phyloP scores from a whole-genome alignment of 2,888 invertebrate genomes.

The Cataglyphis rosenhaueri region DNA sequence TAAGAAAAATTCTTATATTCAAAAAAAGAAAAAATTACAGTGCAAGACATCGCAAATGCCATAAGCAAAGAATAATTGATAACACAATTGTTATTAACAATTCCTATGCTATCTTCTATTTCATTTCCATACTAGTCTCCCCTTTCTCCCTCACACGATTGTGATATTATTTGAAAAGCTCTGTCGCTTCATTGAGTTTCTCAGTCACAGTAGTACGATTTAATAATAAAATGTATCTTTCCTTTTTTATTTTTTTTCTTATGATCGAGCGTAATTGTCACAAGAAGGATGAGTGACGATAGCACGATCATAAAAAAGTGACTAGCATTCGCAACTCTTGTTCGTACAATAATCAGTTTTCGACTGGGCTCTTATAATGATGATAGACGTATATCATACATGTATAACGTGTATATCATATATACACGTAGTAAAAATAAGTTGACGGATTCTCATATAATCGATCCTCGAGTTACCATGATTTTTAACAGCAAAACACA shows the following conservation, averaged over 20 bases:
- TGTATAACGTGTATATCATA: conserved; percentile 68
- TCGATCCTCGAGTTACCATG: conserved; percentile 66
- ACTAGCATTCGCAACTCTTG: conserved; percentile 69
- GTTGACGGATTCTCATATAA: conserved; percentile 68
- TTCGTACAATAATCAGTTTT: conserved; percentile 60
- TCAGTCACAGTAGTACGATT: conserved; percentile 60
- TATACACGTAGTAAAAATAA: conserved; percentile 74
- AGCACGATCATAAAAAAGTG: conserved; percentile 59
- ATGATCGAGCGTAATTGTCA: conserved; percentile 40
- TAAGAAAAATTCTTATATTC: neutral
- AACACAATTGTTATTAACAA: conserved; percentile 27
- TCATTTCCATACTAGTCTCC: conserved; percentile 56
- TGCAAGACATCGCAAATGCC: neutral
- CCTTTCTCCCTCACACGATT: conserved; percentile 65
- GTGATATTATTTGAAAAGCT: conserved; percentile 73
- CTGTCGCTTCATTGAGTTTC: conserved; percentile 56
- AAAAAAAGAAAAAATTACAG: neutral
- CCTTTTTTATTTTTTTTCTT: neutral
- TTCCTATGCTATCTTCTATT: conserved; percentile 2
- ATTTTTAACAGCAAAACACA: conserved; percentile 71
- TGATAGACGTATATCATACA: conserved; percentile 69
- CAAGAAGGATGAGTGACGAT: conserved; percentile 43
- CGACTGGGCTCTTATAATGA: conserved; percentile 61
- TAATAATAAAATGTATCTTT: conserved; percentile 65
- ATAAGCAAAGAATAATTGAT: conserved; percentile 15